Conservation (phyloP, 2,797 vertebrate genomes). For the Crocodylus rhombifer region DNA sequence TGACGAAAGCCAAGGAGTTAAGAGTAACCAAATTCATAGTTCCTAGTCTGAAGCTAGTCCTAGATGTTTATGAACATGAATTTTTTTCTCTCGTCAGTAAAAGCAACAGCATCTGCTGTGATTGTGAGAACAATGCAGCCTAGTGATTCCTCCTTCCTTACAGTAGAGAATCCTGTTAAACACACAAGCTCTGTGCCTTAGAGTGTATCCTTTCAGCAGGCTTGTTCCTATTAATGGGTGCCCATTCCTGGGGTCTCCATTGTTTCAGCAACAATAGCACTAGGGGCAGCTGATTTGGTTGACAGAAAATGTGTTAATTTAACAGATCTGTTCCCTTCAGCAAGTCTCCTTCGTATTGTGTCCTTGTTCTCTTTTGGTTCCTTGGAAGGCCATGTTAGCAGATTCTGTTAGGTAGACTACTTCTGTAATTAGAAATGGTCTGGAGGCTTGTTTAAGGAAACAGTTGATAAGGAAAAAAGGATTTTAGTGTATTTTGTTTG, state of each 20-base stretch:
- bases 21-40: slow-evolving; percentile 43
- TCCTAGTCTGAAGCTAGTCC: slow-evolving; percentile 6
- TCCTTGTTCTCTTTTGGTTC: slow-evolving; percentile 72
- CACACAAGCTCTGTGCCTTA: slow-evolving; percentile 74
- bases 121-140: slow-evolving; percentile 76
- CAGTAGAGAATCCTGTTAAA: slow-evolving; percentile 76
- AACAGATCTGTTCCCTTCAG: slow-evolving; percentile 81
- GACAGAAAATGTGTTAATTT: slow-evolving; percentile 84
- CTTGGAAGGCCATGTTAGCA: slow-evolving; percentile 64
- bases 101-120: slow-evolving; percentile 76
- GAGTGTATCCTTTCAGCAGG: slow-evolving; percentile 74
- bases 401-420: slow-evolving; percentile 71
- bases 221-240: slow-evolving; percentile 80
- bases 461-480: slow-evolving; percentile 66
- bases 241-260: slow-evolving; percentile 77
- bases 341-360: slow-evolving; percentile 73
- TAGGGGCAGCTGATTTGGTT: slow-evolving; percentile 82
- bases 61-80: slow-evolving; percentile 44
- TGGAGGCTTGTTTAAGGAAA: slow-evolving; percentile 69
- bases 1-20: slow-evolving; percentile 34
- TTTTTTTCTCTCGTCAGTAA: slow-evolving; percentile 34
- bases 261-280: slow-evolving; percentile 81
- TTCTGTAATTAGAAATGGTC: slow-evolving; percentile 73
- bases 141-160: slow-evolving; percentile 75
- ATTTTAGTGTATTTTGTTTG: neutral